These are phyloP conservation scores for Danio albolineatus DNA, from an alignment of 2,797 vertebrate genomes.

Conservation along the genomic window DNA sequence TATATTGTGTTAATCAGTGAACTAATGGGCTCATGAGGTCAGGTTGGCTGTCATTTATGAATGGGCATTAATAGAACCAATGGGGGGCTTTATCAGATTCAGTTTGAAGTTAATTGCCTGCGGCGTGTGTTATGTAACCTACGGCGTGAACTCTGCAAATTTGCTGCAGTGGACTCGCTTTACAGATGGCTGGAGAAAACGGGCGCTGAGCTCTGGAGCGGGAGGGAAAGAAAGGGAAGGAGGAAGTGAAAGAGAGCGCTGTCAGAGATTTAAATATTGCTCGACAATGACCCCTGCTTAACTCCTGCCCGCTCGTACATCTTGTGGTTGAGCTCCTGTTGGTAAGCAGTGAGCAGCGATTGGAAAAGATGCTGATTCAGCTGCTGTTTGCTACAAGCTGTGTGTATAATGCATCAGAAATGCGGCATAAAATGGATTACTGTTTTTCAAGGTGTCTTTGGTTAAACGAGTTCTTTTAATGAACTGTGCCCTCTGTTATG, in stretches of 20 bases:
- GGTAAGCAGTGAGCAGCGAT: conserved; percentile 12
- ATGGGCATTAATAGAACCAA: conserved; percentile 51
- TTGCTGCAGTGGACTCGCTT: conserved; percentile 53
- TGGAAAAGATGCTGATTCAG: conserved; percentile 15
- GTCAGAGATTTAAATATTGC: conserved; percentile 21
- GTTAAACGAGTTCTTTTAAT: conserved; percentile 6
- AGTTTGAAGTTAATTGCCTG: conserved; percentile 64
- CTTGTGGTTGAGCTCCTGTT: not conserved
- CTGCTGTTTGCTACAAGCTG: conserved; percentile 7
- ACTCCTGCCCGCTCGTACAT: not conserved
- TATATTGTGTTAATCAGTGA: conserved; percentile 31
- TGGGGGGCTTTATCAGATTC: conserved; percentile 61
- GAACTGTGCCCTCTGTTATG: not conserved
- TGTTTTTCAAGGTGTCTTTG: conserved; percentile 4
- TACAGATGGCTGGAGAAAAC: conserved; percentile 21
- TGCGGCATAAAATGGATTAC: not conserved
- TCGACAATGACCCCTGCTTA: conserved; percentile 2
- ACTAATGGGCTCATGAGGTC: conserved; percentile 52
- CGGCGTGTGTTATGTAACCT: conserved; percentile 62
- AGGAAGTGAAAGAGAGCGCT: not conserved
- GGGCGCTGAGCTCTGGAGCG: not conserved
- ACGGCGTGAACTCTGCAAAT: conserved; percentile 50
- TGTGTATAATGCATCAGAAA: not conserved
- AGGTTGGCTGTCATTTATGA: conserved; percentile 53
- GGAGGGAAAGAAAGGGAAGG: not conserved